Percentiles rank a stretch among this genome's conserved stretches.
Evolutionary conservation across 2,797 vertebrate genomes (phyloP).

Genomic region (Myotis vivesi): DNA sequence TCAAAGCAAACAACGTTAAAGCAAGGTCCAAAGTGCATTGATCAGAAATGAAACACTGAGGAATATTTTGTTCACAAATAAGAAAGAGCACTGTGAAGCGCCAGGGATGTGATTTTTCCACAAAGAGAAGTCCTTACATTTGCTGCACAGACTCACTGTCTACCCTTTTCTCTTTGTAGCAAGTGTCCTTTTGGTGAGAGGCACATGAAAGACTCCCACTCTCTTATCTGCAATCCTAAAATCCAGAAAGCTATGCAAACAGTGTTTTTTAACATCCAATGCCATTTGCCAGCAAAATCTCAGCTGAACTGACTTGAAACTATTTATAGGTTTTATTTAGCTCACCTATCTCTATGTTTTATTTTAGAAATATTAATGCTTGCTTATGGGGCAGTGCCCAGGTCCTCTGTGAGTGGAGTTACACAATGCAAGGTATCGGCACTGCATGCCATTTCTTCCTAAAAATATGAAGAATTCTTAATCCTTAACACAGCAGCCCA

Average conservation of each 20-base stretch:
- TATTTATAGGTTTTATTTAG: not conserved
- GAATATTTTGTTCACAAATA: not conserved
- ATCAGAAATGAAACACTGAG: not conserved
- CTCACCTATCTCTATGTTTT: not conserved
- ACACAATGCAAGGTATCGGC: accelerated
- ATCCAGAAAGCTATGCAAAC: not conserved
- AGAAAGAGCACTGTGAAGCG: not conserved
- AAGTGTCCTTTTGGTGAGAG: not conserved
- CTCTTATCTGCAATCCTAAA: not conserved
- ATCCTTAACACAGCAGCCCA: not conserved
- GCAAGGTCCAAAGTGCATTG: not conserved
- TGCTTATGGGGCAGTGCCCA: not conserved
- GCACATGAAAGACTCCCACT: not conserved
- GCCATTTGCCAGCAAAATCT: not conserved
- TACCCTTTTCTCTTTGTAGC: not conserved
- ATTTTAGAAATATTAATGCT: not conserved
- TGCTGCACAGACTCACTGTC: accelerated
- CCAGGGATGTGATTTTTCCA: not conserved
- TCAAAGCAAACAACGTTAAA: not conserved
- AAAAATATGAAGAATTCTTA: not conserved
- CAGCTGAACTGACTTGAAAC: not conserved
- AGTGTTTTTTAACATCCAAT: not conserved
- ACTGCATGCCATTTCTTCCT: not conserved
- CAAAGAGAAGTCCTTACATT: not conserved
- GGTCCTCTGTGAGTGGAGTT: not conserved